phyloP scores from a whole-genome alignment of 2,888 invertebrate species.

The Latrodectus hesperus region DNA sequence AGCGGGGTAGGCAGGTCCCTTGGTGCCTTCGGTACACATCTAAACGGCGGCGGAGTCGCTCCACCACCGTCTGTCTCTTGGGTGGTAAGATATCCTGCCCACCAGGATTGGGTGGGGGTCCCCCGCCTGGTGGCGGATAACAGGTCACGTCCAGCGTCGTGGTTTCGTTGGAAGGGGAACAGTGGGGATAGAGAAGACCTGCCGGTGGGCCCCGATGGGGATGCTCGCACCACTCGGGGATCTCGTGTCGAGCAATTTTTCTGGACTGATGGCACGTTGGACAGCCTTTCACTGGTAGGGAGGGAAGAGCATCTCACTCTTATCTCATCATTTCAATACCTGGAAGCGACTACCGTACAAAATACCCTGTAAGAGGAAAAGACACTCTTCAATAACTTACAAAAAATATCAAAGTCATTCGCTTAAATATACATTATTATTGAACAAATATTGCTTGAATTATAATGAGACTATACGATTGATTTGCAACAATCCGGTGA shows the following conservation, averaged over 20 bases:
- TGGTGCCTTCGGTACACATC: constrained; percentile 90
- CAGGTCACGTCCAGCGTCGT: constrained; percentile 55
- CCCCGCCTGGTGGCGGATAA: constrained; percentile 36
- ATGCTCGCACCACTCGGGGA: constrained; percentile 57
- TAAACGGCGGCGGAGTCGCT: constrained; percentile 87
- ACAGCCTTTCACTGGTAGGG: not conserved
- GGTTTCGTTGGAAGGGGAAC: constrained; percentile 27
- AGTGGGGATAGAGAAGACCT: constrained; percentile 23
- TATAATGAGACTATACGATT: not conserved
- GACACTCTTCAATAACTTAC: no score
- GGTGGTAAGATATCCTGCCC: constrained; percentile 77
- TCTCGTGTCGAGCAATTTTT: constrained; percentile 65
- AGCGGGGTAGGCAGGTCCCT: constrained; percentile 88
- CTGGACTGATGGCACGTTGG: constrained; percentile 1
- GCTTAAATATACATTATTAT: not conserved
- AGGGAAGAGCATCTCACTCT: not conserved
- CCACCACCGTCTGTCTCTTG: constrained; percentile 83
- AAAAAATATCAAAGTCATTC: no score
- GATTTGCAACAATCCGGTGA: no score
- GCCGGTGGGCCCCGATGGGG: constrained; percentile 34
- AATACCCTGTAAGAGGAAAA: not conserved
- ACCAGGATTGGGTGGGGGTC: constrained; percentile 57
- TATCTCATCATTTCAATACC: not conserved
- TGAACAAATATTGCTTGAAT: not conserved
- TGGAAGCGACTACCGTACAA: not conserved